phyloP scores from a whole-genome alignment of 2,113 vertebrate species.

The Nannospalax galili region DNA sequence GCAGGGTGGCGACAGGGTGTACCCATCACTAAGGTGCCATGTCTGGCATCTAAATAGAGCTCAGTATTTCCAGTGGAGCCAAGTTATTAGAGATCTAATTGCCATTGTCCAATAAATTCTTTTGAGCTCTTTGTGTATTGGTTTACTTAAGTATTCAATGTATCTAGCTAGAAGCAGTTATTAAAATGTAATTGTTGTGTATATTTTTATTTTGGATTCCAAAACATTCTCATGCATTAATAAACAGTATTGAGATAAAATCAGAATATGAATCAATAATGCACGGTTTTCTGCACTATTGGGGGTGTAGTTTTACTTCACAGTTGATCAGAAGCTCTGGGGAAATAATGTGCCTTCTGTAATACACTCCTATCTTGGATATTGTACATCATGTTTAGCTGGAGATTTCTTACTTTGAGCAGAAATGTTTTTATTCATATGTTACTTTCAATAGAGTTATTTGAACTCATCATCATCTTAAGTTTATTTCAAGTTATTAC shows the following conservation, averaged over 20 bases:
- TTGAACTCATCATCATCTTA: constrained; percentile 64
- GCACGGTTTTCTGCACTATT: constrained; percentile 78
- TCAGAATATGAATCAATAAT: constrained; percentile 86
- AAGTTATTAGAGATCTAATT: constrained; percentile 86
- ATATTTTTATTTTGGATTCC: constrained; percentile 76
- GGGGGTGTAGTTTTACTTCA: constrained; percentile 74
- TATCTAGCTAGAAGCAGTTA: constrained; percentile 56
- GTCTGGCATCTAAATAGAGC: constrained; percentile 85
- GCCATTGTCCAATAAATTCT: constrained; percentile 79
- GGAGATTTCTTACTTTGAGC: constrained; percentile 67
- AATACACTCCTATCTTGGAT: constrained; percentile 66
- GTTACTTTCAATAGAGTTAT: constrained; percentile 70
- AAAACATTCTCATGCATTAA: constrained; percentile 85
- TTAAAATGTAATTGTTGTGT: constrained; percentile 65
- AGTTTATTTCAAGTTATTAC: constrained; percentile 73
- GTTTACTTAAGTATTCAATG: constrained; percentile 62
- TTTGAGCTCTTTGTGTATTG: constrained; percentile 55
- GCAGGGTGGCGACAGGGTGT: constrained; percentile 81
- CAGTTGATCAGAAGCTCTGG: constrained; percentile 75
- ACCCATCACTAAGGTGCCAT: constrained; percentile 85
- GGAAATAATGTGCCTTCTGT: constrained; percentile 82
- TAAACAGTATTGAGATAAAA: constrained; percentile 77
- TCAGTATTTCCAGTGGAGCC: constrained; percentile 81
- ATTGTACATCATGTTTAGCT: constrained; percentile 68
- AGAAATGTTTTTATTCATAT: constrained; percentile 80